Evolutionary conservation across 2,888 invertebrate genomes (phyloP).

Genomic region (Iphiclides podalirius): DNA sequence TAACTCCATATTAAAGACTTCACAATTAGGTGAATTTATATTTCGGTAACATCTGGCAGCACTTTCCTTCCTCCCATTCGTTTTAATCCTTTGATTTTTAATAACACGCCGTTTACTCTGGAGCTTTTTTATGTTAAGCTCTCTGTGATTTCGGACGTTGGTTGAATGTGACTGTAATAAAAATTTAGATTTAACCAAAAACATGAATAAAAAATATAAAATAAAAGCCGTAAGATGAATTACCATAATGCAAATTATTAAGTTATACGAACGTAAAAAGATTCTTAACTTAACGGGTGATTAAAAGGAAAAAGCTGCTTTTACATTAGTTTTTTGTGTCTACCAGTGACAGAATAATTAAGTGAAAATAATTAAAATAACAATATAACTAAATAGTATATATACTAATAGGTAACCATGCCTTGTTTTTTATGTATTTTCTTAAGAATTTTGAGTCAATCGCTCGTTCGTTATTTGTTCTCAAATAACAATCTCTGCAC

Average conservation of each 20-base stretch:
- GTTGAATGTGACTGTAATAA: background rate
- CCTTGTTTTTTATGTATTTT: slow-evolving; percentile 9
- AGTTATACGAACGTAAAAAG: too few species aligned
- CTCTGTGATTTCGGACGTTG: background rate
- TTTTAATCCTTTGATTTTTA: background rate
- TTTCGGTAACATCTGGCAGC: slow-evolving; percentile 27
- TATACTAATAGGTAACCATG: background rate
- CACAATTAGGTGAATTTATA: slow-evolving; percentile 26
- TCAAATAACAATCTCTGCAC: slow-evolving; percentile 33
- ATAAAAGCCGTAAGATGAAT: too few species aligned
- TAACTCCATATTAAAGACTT: slow-evolving; percentile 38
- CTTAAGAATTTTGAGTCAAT: background rate
- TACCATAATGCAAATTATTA: too few species aligned
- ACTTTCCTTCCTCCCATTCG: slow-evolving; percentile 43
- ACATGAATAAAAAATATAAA: too few species aligned
- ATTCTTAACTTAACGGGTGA: too few species aligned
- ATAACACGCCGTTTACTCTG: slow-evolving; percentile 25
- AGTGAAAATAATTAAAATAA: too few species aligned
- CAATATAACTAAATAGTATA: too few species aligned
- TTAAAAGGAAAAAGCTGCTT: too few species aligned
- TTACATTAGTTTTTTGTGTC: too few species aligned
- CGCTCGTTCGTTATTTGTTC: slow-evolving; percentile 35
- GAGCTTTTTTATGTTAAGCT: slow-evolving; percentile 22
- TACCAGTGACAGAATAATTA: too few species aligned
- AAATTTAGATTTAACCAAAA: too few species aligned